Evolutionary conservation across 30 jellyfish, hydroid and myxozoan species (phyloP).

Genomic region (Aurelia sp.): DNA sequence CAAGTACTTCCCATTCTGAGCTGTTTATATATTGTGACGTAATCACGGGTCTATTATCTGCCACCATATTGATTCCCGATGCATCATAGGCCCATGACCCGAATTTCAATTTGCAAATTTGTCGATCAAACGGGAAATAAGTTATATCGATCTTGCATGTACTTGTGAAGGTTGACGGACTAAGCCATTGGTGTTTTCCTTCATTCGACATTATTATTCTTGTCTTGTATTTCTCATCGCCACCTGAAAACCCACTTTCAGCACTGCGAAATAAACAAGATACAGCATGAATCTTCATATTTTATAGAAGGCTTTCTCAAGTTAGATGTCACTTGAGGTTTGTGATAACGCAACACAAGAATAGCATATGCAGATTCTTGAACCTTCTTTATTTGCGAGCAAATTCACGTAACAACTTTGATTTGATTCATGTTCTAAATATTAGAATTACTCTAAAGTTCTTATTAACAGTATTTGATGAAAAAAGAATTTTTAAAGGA

Average conservation of each 20-base stretch:
- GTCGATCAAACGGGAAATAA: conserved; percentile 92
- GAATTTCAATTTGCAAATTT: conserved; percentile 75
- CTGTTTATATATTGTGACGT: conserved; percentile 75
- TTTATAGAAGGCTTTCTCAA: no score
- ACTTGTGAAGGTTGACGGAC: conserved; percentile 90
- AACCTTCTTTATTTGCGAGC: no score
- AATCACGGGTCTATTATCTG: conserved; percentile 60
- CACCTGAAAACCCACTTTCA: conserved; percentile 85
- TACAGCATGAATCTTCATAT: no score
- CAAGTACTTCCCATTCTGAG: conserved; percentile 86
- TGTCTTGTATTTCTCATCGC: conserved; percentile 83
- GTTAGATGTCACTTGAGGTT: no score
- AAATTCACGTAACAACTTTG: no score
- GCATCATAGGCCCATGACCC: conserved; percentile 96
- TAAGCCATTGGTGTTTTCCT: conserved; percentile 82
- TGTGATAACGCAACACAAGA: no score
- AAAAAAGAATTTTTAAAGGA: no score
- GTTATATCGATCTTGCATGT: conserved; percentile 90
- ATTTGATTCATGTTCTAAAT: no score
- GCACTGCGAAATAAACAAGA: conserved; percentile 59
- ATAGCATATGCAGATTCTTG: no score
- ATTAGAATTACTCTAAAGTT: no score
- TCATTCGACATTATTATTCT: conserved; percentile 51
- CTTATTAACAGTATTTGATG: no score
- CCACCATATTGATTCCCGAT: conserved; percentile 59